Evolutionary conservation across 2,888 invertebrate genomes (phyloP), one percentile per base, ranked within the genome.

Genomic region (Acronicta leporina): DNA sequence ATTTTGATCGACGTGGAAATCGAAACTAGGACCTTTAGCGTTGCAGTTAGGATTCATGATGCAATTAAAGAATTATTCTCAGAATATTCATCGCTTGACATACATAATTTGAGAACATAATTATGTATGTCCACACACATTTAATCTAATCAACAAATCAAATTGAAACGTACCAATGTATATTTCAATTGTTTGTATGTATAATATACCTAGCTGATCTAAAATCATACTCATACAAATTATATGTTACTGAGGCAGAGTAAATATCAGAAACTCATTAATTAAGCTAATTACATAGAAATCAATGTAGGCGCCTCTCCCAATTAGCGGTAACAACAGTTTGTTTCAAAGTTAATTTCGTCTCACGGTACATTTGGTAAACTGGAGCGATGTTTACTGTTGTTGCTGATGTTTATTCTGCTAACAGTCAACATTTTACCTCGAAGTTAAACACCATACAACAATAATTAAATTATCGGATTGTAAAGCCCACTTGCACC

Each of bases 281-380:
- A 57, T 54, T 64, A 57, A 15, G 25, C 10, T 69, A 51, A 68
- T 57, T 61, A 54, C 45, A 52, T 40, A 48, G 41, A 44, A 53
- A 64, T 64, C 30, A 13, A 69, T 45, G 44, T 42, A 54, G 47
- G 5, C 14, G 48, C 11, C 44, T 46, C 11, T 35, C 33, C 16
- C 41, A 62, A 57, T 52, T 45, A 58, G 38, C n/a, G 9, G 38
- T 16, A 62, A 49, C 52, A 49, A 66, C 20, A 52, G 40, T 58
- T 57, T 56, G 56, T 56, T 56, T n/a, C 14, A 7, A 27, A 66
- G 43, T 55, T 55, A 33, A 52, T 62, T 52, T 42, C 10, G 30
- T 48, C 45, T 46, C 25, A 15, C 38, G 45, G 30, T 51, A 45
- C 51, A 62, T 66, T n/a, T 44, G 50, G 65, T 42, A 46, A 38